Percentiles rank a stretch among this genome's conserved stretches.
These are phyloP conservation scores for Isichthys henryi DNA, from an alignment of 2,113 vertebrate species.

Conservation along the genomic window DNA sequence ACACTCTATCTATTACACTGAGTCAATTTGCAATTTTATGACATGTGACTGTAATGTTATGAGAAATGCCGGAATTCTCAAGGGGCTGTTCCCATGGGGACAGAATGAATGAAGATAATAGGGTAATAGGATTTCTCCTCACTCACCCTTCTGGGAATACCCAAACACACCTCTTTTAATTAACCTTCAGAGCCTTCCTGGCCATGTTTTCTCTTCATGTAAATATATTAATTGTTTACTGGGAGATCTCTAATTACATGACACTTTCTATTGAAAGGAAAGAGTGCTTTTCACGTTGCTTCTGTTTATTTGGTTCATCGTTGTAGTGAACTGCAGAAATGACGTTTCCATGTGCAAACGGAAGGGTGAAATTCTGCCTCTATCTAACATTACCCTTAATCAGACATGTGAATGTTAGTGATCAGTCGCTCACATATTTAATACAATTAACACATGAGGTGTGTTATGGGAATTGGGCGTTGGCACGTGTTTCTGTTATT, in stretches of 20 bases:
- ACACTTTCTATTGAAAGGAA: constrained; percentile 4
- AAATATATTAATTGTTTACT: constrained; percentile 16
- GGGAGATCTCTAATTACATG: constrained; percentile 9
- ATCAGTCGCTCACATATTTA: not conserved
- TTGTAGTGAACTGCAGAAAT: not conserved
- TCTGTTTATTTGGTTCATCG: not conserved
- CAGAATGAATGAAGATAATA: not conserved
- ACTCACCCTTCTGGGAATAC: not conserved
- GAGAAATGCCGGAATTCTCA: not conserved
- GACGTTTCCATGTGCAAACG: not conserved
- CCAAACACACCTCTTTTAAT: constrained; percentile 15
- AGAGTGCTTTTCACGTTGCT: not conserved
- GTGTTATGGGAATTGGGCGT: not conserved
- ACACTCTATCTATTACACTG: not conserved
- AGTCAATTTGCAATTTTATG: not conserved
- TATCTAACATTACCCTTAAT: not conserved
- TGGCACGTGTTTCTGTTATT: not conserved
- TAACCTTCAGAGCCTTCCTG: not conserved
- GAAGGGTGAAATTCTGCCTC: not conserved
- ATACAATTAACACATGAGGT: not conserved
- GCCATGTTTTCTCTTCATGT: not conserved
- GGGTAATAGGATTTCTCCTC: not conserved
- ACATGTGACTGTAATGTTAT: constrained; percentile 12
- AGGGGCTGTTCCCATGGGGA: not conserved
- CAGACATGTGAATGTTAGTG: not conserved